Base-by-base conservation (phyloP, 1,140 invertebrate species). In the Drosophila pachea region DNA sequence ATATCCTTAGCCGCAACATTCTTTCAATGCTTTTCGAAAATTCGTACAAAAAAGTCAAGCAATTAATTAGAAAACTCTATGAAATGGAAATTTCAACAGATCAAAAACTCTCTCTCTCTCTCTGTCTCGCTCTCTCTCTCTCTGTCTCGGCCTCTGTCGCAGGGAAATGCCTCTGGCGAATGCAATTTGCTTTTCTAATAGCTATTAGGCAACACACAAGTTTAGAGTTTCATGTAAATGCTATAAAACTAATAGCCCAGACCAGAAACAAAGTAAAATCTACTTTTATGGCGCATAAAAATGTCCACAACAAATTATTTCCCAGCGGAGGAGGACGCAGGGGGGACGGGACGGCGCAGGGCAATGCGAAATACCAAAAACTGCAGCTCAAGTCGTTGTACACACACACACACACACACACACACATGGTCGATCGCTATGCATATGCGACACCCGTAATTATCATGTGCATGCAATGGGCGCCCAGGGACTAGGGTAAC, bases 271-370 rank as follows among this genome's bases (percentile, higher is more conserved):
- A 53, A 54, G 68, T 59, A 73, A 73, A 68, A 42, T 50, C 40
- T 49, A 45, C 48, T 69, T 68, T 73, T 64, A 69, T 68, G 54
- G 40, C 5, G 52, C 65, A 61, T 60, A 48, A 43, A 61, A 54
- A 73, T 63, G 49, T 42, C 70, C 70, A 59, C 66, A 69, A 69
- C 70, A 73, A 73, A 69, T 73, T 69, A 52, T 64, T 62, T 59
- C 70, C 59, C 66, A 54, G 42, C 14, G 40, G 12, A 14, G 40
- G 12, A 14, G 40, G 40, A 14, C n/a, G 7, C 14, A 14, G 40
- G 12, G 22, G 33, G 5, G 40, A 3, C 4, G n/a, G 4, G n/a
- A 0, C 40, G 5, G 11, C n/a, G 7, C 31, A 29, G 9, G 43
- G 11, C 11, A 36, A 14, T 32, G 22, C 12, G 7, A 43, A 43